Evolutionary conservation across 1,140 invertebrate genomes (phyloP).

Genomic region (Oreohelix idahoensis): DNA sequence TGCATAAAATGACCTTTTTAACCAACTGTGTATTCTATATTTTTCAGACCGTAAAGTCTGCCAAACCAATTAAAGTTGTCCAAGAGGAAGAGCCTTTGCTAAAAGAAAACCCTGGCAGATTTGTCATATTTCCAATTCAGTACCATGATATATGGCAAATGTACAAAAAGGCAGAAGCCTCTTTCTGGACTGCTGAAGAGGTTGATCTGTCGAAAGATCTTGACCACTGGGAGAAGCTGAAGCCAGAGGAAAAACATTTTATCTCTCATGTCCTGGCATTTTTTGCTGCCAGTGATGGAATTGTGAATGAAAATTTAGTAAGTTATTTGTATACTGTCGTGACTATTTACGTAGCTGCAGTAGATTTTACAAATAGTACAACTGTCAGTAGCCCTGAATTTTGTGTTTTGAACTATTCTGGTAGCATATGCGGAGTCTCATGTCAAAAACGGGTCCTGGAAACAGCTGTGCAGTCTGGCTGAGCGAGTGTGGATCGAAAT

Average conservation of each 20-base stretch:
- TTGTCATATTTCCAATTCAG: conserved; percentile 96
- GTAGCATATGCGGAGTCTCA: too few species aligned
- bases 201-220: conserved; percentile 82
- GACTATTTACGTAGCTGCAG: too few species aligned
- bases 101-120: conserved; percentile 90
- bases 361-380: too few species aligned
- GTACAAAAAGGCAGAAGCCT: conserved; percentile 99
- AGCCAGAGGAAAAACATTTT: conserved; percentile 90
- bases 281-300: conserved; percentile 99
- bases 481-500: too few species aligned
- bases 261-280: conserved; percentile 98
- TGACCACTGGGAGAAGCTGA: conserved; percentile 88
- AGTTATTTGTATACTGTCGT: conserved; percentile 33
- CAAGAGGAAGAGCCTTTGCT: conserved; percentile 89
- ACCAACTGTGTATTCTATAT: too few species aligned
- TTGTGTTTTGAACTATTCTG: too few species aligned
- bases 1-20: too few species aligned
- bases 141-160: conserved; percentile 97
- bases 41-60: background rate
- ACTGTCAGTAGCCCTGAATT: too few species aligned
- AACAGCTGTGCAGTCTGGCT: too few species aligned
- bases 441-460: too few species aligned
- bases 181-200: conserved; percentile 99
- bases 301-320: conserved; percentile 98
- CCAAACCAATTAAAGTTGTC: background rate